Evolutionary conservation across 2,113 vertebrate genomes (phyloP).

Genomic region (Lucifuga dentata): DNA sequence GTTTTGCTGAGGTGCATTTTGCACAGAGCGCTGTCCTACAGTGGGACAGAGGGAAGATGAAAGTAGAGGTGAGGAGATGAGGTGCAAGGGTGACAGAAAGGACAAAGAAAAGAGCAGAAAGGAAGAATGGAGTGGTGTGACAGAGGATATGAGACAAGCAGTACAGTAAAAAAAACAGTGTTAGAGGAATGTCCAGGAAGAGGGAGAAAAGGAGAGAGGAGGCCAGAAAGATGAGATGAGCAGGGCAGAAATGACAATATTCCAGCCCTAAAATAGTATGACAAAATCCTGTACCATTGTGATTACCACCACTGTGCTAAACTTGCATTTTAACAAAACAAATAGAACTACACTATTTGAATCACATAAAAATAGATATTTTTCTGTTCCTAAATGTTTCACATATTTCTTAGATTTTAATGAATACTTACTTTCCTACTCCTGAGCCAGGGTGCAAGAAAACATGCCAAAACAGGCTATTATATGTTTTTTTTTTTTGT

Average conservation of each 20-base stretch:
- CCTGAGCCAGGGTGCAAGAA: neutral
- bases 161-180: neutral
- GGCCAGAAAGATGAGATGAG: neutral
- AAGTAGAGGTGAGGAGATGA: neutral
- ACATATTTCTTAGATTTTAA: slow-evolving; percentile 8
- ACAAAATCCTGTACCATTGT: too few species aligned
- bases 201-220: neutral
- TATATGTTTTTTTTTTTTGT: neutral
- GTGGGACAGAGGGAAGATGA: slow-evolving; percentile 1
- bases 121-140: neutral
- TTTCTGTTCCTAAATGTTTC: neutral
- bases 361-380: slow-evolving; percentile 14
- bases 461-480: slow-evolving; percentile 2
- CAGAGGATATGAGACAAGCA: neutral
- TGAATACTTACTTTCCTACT: slow-evolving; percentile 3
- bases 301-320: slow-evolving; percentile 7
- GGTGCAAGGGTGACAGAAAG: too few species aligned
- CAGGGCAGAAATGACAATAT: slow-evolving; percentile 42
- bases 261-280: slow-evolving; percentile 20
- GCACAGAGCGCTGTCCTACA: slow-evolving; percentile 29
- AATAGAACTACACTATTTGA: slow-evolving; percentile 1
- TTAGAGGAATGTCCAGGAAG: neutral
- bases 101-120: neutral
- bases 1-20: slow-evolving; percentile 32
- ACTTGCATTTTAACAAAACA: neutral